Percentiles rank a stretch among this genome's conserved stretches.
Conservation (phyloP, 2,888 invertebrate species). For the Aradus depressus region DNA sequence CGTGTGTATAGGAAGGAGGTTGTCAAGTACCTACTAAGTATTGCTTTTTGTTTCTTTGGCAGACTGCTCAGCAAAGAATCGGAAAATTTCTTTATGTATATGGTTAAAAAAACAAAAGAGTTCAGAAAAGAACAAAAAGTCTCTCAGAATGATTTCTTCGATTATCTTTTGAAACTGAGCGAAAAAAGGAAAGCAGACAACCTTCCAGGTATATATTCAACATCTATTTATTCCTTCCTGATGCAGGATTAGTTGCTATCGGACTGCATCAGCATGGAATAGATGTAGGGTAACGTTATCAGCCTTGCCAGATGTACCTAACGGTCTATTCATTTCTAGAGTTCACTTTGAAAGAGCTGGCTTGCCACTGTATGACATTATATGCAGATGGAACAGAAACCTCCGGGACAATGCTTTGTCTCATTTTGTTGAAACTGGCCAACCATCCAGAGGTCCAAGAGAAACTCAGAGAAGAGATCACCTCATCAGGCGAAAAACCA, state of each 20-base stretch:
- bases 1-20: no score
- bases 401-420: slow-evolving; percentile 3
- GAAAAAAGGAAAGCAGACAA: no score
- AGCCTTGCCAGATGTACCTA: no score
- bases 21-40: no score
- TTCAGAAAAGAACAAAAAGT: slow-evolving; percentile 19
- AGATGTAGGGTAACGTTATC: no score
- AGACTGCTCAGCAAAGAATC: slow-evolving; percentile 21
- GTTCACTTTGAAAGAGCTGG: slow-evolving; percentile 10
- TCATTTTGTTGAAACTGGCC: slow-evolving; percentile 11
- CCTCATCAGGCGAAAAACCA: background rate
- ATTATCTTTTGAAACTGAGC: slow-evolving; percentile 12
- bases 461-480: slow-evolving; percentile 15
- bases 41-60: no score
- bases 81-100: slow-evolving; percentile 21
- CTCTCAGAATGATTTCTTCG: slow-evolving; percentile 23
- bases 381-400: slow-evolving; percentile 18
- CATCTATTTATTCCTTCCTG: no score
- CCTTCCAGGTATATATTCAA: no score
- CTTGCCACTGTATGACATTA: slow-evolving; percentile 16
- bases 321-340: background rate
- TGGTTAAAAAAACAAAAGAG: slow-evolving; percentile 19
- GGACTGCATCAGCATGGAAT: no score
- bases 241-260: no score
- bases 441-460: slow-evolving; percentile 17